Base-by-base conservation (phyloP, 2,113 vertebrate genomes). In the Gobio gobio region DNA sequence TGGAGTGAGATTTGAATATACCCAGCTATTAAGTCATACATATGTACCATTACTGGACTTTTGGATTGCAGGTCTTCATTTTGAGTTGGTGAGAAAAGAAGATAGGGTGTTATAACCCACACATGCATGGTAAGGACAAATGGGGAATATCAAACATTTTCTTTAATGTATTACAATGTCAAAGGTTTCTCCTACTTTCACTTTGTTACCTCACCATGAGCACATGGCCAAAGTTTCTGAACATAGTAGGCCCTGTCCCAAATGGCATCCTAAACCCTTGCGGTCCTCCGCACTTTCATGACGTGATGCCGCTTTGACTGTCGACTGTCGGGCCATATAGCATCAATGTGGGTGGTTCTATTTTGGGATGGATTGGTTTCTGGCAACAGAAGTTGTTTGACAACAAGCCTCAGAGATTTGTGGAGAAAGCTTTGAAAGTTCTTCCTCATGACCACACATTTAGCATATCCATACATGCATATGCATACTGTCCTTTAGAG, bases 51-150 rank as follows among this genome's bases (percentile, higher is more conserved):
- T 74, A 20, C 40, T 81, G 59, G 20, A 85, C 87, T 90, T 82
- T 90, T 93, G 89, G 86, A 68, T 94, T 94, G 29, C 93, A 94
- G 92, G 87, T 18, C 0, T 56, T 70, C 80, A n/a, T 54, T 0
- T 72, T 18, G 84, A 63, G 33, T 87, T 79, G 26, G 1, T 78
- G 5, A 88, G 85, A 24, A 7, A n/a, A n/a, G n/a, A n/a, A n/a
- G 91, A 89, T 0, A 14, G 1, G 1, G 33, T 16, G 12, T 85
- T 83, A 6, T 91, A 72, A 49, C 85, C 89, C 18, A 79, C 59
- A 89, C 5, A 72, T 89, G 20, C 47, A 40, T 86, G 86, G 86
- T 94, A 94, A 94, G 90, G 86, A 66, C 85, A 86, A 29, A 10
- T 13, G 13, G 72, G 58, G 64, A 58, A 29, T 72, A 4, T 83